Evolutionary conservation across 2,797 vertebrate species (phyloP).

Genomic region (Sebastes matsubarae): DNA sequence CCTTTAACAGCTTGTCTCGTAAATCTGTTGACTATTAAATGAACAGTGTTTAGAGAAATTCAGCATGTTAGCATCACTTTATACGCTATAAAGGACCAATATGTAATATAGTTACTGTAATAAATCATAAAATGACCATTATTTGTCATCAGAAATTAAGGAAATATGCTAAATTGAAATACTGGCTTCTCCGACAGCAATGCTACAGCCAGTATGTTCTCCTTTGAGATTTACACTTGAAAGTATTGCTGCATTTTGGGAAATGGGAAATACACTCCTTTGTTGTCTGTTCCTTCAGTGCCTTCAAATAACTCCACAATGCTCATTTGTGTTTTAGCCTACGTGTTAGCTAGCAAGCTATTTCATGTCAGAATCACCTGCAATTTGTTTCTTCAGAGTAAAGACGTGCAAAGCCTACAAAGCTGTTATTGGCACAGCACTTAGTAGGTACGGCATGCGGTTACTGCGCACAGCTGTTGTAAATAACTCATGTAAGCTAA

Average conservation of each 20-base stretch:
- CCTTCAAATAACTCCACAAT: background rate
- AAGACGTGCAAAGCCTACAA: background rate
- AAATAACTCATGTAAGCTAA: background rate
- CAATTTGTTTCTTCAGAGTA: background rate
- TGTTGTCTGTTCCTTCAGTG: background rate
- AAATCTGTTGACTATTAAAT: slow-evolving; percentile 8
- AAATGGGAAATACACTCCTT: background rate
- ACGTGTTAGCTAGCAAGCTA: background rate
- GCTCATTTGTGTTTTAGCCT: background rate
- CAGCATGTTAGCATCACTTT: background rate
- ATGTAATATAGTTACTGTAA: no score
- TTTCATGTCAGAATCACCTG: background rate
- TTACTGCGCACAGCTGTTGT: background rate
- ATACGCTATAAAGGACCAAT: no score
- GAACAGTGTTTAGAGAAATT: background rate
- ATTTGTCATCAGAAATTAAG: no score
- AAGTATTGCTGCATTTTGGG: no score
- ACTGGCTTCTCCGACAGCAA: no score
- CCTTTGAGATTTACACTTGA: no score
- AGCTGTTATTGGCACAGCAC: background rate
- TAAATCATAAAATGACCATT: no score
- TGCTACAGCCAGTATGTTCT: no score
- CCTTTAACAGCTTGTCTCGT: background rate
- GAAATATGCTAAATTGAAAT: no score
- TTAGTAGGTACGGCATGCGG: background rate